phyloP scores from a whole-genome alignment of 2,797 vertebrate species.

The Avahi laniger region DNA sequence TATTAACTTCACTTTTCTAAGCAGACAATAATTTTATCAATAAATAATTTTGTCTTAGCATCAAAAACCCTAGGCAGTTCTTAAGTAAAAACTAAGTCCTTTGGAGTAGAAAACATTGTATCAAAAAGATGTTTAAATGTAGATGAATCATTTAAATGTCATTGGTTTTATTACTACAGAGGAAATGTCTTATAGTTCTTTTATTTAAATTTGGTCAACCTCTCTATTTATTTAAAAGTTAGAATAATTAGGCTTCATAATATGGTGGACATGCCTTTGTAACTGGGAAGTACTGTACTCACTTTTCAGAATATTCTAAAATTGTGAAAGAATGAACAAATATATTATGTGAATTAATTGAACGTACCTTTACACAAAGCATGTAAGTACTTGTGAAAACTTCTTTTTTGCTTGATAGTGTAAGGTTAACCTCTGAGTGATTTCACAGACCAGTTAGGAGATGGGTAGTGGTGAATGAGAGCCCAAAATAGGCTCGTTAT shows the following conservation, averaged over 20 bases:
- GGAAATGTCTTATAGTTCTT: background rate
- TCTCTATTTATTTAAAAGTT: constrained; percentile 14
- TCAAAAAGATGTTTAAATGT: background rate
- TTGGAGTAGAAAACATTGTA: constrained; percentile 41
- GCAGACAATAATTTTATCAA: too few relatives aligned
- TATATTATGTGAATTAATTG: background rate
- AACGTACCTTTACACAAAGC: background rate
- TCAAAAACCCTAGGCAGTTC: too few relatives aligned
- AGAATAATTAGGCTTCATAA: constrained; percentile 7
- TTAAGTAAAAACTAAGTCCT: background rate
- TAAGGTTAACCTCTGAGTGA: background rate
- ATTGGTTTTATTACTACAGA: background rate
- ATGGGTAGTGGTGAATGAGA: background rate
- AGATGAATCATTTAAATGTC: background rate
- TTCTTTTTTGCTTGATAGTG: background rate
- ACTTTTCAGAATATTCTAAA: constrained; percentile 30
- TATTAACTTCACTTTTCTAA: too few relatives aligned
- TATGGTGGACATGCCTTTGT: background rate
- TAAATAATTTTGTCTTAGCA: too few relatives aligned
- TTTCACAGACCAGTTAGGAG: background rate
- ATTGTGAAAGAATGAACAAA: background rate
- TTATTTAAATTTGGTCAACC: background rate
- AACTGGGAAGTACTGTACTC: background rate
- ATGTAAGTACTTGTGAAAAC: background rate
- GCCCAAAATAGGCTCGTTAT: background rate